Percentiles rank a stretch among this genome's conserved stretches.
phyloP scores from a whole-genome alignment of 1,140 invertebrate genomes.

The Drosophila setifemur region DNA sequence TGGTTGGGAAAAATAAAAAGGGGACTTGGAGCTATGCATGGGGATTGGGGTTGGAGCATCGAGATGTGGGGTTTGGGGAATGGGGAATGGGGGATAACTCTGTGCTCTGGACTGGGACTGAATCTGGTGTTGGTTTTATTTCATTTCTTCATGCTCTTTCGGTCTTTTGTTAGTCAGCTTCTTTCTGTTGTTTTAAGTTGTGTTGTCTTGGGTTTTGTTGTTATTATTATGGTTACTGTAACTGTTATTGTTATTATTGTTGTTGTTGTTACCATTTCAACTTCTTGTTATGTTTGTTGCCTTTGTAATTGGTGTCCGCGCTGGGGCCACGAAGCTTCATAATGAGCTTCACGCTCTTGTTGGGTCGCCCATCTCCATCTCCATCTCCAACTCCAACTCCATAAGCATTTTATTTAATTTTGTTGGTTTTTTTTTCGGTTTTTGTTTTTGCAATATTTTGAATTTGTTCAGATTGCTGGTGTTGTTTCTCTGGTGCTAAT shows the following conservation, averaged over 20 bases:
- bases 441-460: constrained; percentile 65
- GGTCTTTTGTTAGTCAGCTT: constrained; percentile 55
- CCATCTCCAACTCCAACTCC: constrained; percentile 34
- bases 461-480: constrained; percentile 63
- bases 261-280: not conserved
- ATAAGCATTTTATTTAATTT: constrained; percentile 62
- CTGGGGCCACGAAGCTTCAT: constrained; percentile 54
- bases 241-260: constrained; percentile 24
- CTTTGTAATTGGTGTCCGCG: constrained; percentile 48
- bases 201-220: constrained; percentile 21
- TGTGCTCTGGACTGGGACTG: constrained; percentile 36
- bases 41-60: too few species aligned
- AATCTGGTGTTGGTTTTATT: constrained; percentile 58
- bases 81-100: constrained; percentile 49
- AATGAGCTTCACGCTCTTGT: constrained; percentile 79
- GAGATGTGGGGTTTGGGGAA: not conserved
- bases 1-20: constrained; percentile 10
- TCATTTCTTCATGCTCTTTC: constrained; percentile 73
- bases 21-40: not conserved
- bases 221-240: constrained; percentile 47
- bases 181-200: constrained; percentile 3
- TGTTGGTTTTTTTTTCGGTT: constrained; percentile 9
- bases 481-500: constrained; percentile 2
- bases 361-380: constrained; percentile 47
- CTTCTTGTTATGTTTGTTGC: constrained; percentile 4